Conservation (phyloP, 2,888 invertebrate species). For the Auanema freiburgensis region DNA sequence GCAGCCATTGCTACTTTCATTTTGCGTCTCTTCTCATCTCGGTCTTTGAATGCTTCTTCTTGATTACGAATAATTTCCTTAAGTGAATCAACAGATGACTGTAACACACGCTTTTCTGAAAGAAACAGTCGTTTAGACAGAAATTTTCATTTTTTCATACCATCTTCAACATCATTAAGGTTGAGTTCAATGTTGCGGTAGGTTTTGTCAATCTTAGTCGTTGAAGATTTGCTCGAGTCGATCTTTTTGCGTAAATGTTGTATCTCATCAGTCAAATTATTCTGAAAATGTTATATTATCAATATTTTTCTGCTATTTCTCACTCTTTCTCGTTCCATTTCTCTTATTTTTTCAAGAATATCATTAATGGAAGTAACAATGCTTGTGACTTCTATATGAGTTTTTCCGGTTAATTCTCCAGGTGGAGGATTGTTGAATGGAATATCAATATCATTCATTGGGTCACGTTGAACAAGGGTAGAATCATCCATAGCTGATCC, state of each 20-base stretch:
- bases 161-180: slow-evolving; percentile 58
- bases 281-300: slow-evolving; percentile 30
- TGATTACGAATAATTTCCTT: slow-evolving; percentile 60
- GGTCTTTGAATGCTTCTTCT: slow-evolving; percentile 60
- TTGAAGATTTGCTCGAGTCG: slow-evolving; percentile 51
- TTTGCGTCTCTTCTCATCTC: slow-evolving; percentile 62
- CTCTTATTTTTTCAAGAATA: too few relatives aligned
- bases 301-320: neutral
- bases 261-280: slow-evolving; percentile 59
- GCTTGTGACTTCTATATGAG: too few relatives aligned
- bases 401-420: too few relatives aligned
- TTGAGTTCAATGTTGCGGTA: slow-evolving; percentile 61
- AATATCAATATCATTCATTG: too few relatives aligned
- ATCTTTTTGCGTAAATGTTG: slow-evolving; percentile 60
- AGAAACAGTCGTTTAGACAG: too few relatives aligned
- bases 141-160: slow-evolving; percentile 21
- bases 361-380: too few relatives aligned
- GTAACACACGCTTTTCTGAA: slow-evolving; percentile 60
- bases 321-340: too few relatives aligned
- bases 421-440: too few relatives aligned
- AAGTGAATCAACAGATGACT: slow-evolving; percentile 55
- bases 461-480: too few relatives aligned
- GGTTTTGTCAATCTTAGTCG: slow-evolving; percentile 58
- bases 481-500: too few relatives aligned
- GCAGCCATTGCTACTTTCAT: slow-evolving; percentile 63